These are phyloP conservation scores for Aptenodytes forsteri DNA, from an alignment of 2,113 vertebrate species.

Conservation along the genomic window DNA sequence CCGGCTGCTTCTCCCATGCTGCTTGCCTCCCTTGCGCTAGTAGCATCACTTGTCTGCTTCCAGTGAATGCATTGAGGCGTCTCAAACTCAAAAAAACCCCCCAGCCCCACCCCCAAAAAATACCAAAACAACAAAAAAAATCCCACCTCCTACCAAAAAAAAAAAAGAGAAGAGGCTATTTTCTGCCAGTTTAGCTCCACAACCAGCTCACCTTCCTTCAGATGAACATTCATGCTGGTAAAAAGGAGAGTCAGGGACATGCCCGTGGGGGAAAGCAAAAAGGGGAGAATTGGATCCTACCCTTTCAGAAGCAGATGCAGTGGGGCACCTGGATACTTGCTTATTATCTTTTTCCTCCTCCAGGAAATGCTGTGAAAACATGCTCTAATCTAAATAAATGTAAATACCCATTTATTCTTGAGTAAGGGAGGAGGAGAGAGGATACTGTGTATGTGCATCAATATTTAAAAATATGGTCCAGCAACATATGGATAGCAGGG, in stretches of 20 bases:
- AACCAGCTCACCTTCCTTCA: background rate
- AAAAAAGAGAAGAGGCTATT: background rate
- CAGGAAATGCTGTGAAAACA: background rate
- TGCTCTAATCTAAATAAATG: background rate
- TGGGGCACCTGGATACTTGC: background rate
- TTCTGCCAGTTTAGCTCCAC: background rate
- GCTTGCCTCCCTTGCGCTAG: background rate
- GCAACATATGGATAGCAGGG: background rate
- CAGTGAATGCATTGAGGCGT: background rate
- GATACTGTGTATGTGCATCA: background rate
- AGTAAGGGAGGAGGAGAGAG: background rate
- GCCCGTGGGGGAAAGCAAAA: background rate
- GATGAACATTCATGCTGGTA: background rate
- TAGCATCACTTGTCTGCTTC: background rate
- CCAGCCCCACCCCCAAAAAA: background rate
- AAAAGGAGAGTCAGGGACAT: too few relatives aligned
- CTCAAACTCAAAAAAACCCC: background rate
- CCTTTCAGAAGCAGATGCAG: background rate
- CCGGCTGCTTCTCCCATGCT: accelerated
- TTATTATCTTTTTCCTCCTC: background rate
- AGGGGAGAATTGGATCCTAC: background rate
- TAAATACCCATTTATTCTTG: background rate
- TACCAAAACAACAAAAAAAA: too few relatives aligned
- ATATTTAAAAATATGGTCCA: background rate
- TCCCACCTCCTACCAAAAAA: background rate